phyloP scores from a whole-genome alignment of 2,888 invertebrate species.

The Chloroclysta siterata region DNA sequence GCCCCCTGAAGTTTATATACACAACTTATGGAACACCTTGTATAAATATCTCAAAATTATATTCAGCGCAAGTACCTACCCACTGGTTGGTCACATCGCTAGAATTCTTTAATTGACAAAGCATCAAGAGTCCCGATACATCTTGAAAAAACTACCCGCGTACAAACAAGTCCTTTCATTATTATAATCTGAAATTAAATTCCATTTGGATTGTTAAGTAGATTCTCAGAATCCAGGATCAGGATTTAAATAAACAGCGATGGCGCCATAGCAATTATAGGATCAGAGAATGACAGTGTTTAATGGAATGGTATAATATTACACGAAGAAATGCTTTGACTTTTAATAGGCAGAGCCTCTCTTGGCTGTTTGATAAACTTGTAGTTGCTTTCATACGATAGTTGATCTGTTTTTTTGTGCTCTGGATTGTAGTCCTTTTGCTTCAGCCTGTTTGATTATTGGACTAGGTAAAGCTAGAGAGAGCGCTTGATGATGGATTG shows the following conservation, averaged over 20 bases:
- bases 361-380: constrained; percentile 13
- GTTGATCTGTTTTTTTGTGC: background rate
- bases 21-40: no score
- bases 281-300: constrained; percentile 45
- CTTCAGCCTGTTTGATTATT: no score
- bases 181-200: constrained; percentile 2
- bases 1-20: no score
- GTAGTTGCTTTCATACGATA: constrained; percentile 4
- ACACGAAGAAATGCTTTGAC: constrained; percentile 20
- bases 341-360: constrained; percentile 12
- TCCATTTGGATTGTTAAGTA: constrained; percentile 38
- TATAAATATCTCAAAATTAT: no score
- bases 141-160: background rate
- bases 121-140: no score
- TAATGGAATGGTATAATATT: constrained; percentile 37
- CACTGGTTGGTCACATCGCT: no score
- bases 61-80: no score
- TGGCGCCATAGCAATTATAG: constrained; percentile 64
- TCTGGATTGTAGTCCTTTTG: no score
- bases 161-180: background rate
- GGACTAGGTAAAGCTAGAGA: no score
- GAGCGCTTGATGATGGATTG: no score
- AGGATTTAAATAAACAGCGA: constrained; percentile 53
- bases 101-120: no score
- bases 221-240: constrained; percentile 49